Evolutionary conservation across 2,888 invertebrate genomes (phyloP).

Genomic region (Teleiodes luculella): DNA sequence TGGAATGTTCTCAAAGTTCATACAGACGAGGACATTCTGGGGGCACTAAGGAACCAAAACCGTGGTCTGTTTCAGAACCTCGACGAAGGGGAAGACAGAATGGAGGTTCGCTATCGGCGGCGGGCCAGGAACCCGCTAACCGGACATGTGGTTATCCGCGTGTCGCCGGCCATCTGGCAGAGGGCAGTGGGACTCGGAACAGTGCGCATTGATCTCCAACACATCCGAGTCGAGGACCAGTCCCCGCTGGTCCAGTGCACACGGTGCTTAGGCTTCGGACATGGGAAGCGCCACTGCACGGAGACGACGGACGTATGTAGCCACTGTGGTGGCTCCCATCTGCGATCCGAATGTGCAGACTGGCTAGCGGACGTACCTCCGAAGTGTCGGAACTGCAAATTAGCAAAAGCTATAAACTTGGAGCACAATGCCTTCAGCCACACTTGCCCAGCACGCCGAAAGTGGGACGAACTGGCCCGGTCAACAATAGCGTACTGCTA

Average conservation of each 20-base stretch:
- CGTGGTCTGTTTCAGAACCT: not conserved
- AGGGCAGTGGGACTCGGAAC: not conserved
- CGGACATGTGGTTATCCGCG: not conserved
- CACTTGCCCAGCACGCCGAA: too few relatives aligned
- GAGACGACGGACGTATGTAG: not conserved
- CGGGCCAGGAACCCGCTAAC: not conserved
- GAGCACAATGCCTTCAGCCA: too few relatives aligned
- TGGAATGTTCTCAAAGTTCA: not conserved
- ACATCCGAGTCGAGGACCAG: not conserved
- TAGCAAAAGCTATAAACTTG: too few relatives aligned
- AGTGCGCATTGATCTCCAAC: not conserved
- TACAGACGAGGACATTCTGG: not conserved
- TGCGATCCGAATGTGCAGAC: constrained; percentile 1
- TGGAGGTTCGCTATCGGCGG: not conserved
- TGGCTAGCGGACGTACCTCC: not conserved
- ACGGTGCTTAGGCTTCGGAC: too few relatives aligned
- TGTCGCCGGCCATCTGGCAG: not conserved
- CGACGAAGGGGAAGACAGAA: not conserved
- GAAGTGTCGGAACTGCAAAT: constrained; percentile 13
- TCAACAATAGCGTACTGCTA: not conserved
- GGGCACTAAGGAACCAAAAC: not conserved
- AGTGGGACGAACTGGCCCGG: not conserved
- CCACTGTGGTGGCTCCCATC: constrained; percentile 13
- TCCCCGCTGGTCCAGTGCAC: too few relatives aligned
- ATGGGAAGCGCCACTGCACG: not conserved